Conservation (phyloP, 1,140 invertebrate species). For the Cryptotermes secundus region DNA sequence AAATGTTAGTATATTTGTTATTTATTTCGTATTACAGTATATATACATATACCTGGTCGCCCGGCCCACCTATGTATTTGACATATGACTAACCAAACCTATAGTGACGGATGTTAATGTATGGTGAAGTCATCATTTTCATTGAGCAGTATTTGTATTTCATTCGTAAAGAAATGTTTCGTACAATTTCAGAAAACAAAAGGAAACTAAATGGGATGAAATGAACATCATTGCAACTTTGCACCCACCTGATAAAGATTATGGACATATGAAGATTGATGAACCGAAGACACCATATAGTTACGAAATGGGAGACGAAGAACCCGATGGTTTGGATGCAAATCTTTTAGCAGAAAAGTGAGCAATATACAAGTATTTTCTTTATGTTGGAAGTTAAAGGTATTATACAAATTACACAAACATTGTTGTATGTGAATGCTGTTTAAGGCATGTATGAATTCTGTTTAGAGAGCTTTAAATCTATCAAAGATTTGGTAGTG, state of each 20-base stretch:
- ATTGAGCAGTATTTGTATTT: background rate
- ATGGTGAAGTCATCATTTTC: background rate
- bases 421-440: too few relatives aligned
- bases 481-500: too few relatives aligned
- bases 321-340: conserved; percentile 75
- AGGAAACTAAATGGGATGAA: conserved; percentile 96
- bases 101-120: background rate
- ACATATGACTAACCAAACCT: background rate
- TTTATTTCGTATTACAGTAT: background rate
- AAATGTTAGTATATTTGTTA: background rate
- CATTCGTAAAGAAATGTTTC: background rate
- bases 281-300: conserved; percentile 97
- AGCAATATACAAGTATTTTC: conserved; percentile 41
- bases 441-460: too few relatives aligned
- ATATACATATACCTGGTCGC: background rate
- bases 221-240: conserved; percentile 98
- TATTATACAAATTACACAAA: too few relatives aligned
- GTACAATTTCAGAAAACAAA: conserved; percentile 54
- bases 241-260: conserved; percentile 97
- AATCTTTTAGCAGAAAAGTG: conserved; percentile 74
- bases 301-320: conserved; percentile 67
- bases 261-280: conserved; percentile 99
- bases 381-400: background rate
- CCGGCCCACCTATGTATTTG: background rate
- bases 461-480: too few relatives aligned